phyloP scores from a whole-genome alignment of 2,113 vertebrate genomes.

The Pedetes capensis region DNA sequence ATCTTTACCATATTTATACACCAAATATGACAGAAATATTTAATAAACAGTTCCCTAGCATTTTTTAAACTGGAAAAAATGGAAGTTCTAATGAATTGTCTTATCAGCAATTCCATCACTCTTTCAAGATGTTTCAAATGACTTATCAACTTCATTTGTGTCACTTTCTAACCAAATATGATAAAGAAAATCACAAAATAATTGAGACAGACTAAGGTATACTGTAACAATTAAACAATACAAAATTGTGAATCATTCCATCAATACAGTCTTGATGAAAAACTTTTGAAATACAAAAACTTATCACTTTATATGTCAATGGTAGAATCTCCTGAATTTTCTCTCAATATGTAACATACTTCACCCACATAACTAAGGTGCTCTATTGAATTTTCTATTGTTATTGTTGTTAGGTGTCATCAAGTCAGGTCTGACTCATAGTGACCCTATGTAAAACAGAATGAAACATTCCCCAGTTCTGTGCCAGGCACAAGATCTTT shows the following conservation, averaged over 20 bases:
- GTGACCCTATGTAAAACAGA: no score
- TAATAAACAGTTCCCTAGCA: neutral
- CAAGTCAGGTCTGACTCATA: no score
- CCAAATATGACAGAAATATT: neutral
- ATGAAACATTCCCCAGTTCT: no score
- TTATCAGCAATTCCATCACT: neutral
- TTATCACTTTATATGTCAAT: neutral
- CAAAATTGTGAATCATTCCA: neutral
- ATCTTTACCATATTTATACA: neutral
- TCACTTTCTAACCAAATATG: neutral
- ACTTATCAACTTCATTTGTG: neutral
- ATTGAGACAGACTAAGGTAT: neutral
- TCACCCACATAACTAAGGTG: neutral
- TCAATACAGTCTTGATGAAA: neutral
- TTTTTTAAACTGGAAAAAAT: conserved; percentile 5
- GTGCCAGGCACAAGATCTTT: no score
- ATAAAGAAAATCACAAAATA: conserved; percentile 20
- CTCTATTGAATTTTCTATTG: neutral
- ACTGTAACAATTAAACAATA: neutral
- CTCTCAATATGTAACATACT: neutral
- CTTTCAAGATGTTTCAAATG: neutral
- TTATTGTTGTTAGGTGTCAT: no score
- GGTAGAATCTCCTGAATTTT: neutral
- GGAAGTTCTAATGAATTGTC: neutral
- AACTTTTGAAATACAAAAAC: neutral